Evolutionary conservation across 2,888 invertebrate genomes (phyloP), one percentile per base, ranked within the genome.

Genomic region (Drosophila fungiperda): DNA sequence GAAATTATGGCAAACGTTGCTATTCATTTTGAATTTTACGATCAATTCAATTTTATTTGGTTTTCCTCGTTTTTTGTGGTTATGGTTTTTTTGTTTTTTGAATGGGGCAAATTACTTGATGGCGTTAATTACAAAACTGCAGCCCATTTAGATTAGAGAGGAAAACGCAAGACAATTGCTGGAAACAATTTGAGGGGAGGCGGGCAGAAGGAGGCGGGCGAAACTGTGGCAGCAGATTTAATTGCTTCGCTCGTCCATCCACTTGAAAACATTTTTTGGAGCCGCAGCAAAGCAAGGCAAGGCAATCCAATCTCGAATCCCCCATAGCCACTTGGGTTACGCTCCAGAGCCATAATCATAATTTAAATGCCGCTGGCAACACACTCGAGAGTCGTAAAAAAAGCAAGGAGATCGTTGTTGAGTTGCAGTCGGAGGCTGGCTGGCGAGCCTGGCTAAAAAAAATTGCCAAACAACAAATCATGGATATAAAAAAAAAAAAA

Each of bases 291-390:
- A 45, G 42, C 40, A 40, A 1, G 9, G 40, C n/a, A 12, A 40
- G n/a, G 29, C 38, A 38, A 29, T 40, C 35, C 45, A 45, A 45
- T 54, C 20, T 36, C 5, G 26, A 15, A 26, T 60, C 33, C 57
- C 72, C 59, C 36, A 36, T 52, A 60, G 70, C 79, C 79, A 78
- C 75, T 80, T 76, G 75, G 79, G 75, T 66, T 75, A 75, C 82
- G 76, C 79, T 82, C 60, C 70, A 68, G 40, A 82, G 79, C 79
- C 72, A 80, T 80, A 80, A 80, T 80, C 80, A 79, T 80, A 82
- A 80, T 82, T 80, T 82, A 80, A 82, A 82, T 78, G 82, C 80
- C 75, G 75, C 82, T 68, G 80, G 82, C 75, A 82, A 68, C 82
- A 68, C 82, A 80, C 82, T 82, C 68, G 58, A 80, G 55, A 79